These are phyloP conservation scores for Anguilla japonica DNA, from an alignment of 2,113 vertebrate species.

Conservation along the genomic window DNA sequence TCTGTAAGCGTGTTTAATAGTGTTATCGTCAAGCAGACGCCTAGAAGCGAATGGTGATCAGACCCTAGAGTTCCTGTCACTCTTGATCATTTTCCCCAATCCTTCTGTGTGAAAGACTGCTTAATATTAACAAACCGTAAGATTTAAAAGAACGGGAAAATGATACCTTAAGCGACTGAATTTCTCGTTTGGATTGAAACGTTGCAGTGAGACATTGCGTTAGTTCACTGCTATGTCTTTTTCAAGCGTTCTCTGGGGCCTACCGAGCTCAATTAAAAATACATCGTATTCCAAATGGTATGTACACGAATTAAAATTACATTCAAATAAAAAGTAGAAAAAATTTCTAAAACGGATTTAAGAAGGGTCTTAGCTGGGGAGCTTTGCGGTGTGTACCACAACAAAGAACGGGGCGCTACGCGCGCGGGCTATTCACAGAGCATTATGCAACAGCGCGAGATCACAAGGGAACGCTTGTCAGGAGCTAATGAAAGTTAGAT, in stretches of 20 bases:
- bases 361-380: constrained; percentile 15
- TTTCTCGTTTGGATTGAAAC: constrained; percentile 4
- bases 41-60: background rate
- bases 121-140: background rate
- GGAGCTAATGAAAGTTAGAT: constrained; percentile 58
- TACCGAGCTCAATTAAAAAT: constrained; percentile 8
- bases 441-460: constrained; percentile 56
- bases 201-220: constrained; percentile 5
- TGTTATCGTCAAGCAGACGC: background rate
- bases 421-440: constrained; percentile 53
- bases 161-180: background rate
- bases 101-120: background rate
- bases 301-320: constrained; percentile 19
- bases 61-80: background rate
- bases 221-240: constrained; percentile 7
- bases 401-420: constrained; percentile 45
- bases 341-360: background rate
- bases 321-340: constrained; percentile 3
- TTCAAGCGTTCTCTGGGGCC: constrained; percentile 4
- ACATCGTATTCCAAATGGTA: constrained; percentile 8
- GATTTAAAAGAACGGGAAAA: background rate
- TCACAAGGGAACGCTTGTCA: constrained; percentile 61
- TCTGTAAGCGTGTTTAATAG: constrained; percentile 68
- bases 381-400: background rate
- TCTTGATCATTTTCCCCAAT: background rate